Base-by-base conservation (phyloP, 92 coral and sea anemone genomes). In the Desmophyllum pertusum region DNA sequence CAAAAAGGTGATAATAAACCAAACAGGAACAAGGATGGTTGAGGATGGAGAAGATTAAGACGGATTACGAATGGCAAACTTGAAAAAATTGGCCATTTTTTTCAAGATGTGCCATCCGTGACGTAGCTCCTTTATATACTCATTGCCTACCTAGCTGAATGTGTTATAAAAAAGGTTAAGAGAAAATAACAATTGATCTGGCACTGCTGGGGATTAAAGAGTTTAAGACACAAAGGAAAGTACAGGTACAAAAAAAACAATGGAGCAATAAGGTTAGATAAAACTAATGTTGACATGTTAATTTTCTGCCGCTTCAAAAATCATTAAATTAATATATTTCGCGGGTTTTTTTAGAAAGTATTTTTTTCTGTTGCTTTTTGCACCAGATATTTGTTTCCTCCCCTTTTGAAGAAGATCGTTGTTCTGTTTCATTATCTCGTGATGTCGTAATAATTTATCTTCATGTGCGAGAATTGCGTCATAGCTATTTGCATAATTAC, bases 391-490 rank as follows among this genome's bases (percentile, higher is more conserved):
- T 62, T 27, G 36, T 30, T 63, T 63, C 37, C 19, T 30, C 15
- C 3, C n/a, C n/a, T n/a, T 65, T 6, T 29, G 70, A 65, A 17
- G 19, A 64, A 30, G 29, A 65, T 36, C 39, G 33, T 31, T 21
- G 23, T 42, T 0, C 13, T 5, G 10, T n/a, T 43, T n/a, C 9
- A 48, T 48, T 48, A 48, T 31, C 0, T 31, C 23, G 41, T 48
- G 5, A n/a, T 36, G 37, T 18, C 36, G 41, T 10, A 73, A 48
- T 73, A 31, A 29, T 45, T 45, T 19, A 4, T 40, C 3, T n/a
- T 21, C 52, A 75, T 35, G 48, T 52, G 23, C 18, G 27, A 59
- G 42, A 29, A 33, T 77, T 77, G 51, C 77, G 77, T 72, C 30
- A 57, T 37, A 6, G 45, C 10, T 19, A 67, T 67, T 67, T 67